Percentiles rank a stretch among this genome's conserved stretches.
Evolutionary conservation across 2,113 vertebrate genomes (phyloP).

Genomic region (Datnioides undecimradiatus): DNA sequence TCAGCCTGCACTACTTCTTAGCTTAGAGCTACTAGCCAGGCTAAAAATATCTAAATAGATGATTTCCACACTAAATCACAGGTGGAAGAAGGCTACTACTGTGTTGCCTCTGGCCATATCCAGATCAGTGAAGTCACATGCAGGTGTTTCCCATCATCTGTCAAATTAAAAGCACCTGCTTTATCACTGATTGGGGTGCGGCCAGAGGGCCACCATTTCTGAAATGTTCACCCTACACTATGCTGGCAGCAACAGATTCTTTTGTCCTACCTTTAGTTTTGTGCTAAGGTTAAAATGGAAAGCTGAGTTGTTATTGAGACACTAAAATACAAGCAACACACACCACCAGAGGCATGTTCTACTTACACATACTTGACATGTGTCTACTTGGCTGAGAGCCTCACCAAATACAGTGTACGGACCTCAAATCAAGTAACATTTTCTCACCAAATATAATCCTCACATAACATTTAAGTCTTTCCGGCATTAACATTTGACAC

Average conservation of each 20-base stretch:
- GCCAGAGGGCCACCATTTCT: neutral
- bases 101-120: slow-evolving; percentile 14
- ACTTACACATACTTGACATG: neutral
- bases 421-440: neutral
- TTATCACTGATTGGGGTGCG: neutral
- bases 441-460: neutral
- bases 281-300: neutral
- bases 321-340: neutral
- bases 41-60: neutral
- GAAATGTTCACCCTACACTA: neutral
- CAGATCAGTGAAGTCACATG: slow-evolving; percentile 16
- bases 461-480: neutral
- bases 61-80: neutral
- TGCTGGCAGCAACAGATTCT: neutral
- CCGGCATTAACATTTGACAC: neutral
- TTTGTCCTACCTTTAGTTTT: neutral
- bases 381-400: neutral
- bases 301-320: neutral
- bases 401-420: neutral
- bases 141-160: slow-evolving; percentile 46
- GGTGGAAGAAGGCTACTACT: slow-evolving; percentile 1
- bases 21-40: neutral
- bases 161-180: slow-evolving; percentile 36
- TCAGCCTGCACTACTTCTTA: neutral
- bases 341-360: neutral